Evolutionary conservation across 2,113 vertebrate genomes (phyloP).

Genomic region (Petrocephalus microphthalmus): DNA sequence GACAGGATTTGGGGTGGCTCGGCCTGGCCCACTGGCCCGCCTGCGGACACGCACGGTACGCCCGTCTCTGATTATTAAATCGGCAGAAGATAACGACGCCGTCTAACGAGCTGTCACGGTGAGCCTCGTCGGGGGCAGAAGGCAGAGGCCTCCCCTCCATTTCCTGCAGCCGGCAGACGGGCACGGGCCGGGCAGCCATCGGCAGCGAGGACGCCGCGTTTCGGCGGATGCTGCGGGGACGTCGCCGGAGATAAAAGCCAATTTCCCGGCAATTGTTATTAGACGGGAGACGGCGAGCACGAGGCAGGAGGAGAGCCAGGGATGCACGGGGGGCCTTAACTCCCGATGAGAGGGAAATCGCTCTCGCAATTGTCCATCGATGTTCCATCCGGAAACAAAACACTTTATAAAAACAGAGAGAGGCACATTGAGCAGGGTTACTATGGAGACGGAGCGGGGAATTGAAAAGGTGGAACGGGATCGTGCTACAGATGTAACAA

Average conservation of each 20-base stretch:
- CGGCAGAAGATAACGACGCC: background rate
- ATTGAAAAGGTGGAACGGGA: background rate
- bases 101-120: background rate
- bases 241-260: background rate
- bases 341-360: background rate
- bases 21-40: background rate
- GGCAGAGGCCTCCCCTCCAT: background rate
- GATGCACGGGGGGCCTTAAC: too few relatives aligned
- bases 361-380: background rate
- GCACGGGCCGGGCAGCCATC: background rate
- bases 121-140: background rate
- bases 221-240: background rate
- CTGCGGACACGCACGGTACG: background rate
- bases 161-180: background rate
- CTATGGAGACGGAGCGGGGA: constrained; percentile 9
- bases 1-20: background rate
- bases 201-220: background rate
- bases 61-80: constrained; percentile 13
- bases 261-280: background rate
- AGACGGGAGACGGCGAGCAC: background rate
- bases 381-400: background rate
- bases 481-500: background rate
- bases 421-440: background rate
- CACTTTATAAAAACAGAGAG: background rate
- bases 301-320: background rate